Evolutionary conservation across 2,888 invertebrate species (phyloP), one percentile per base, ranked within the genome.

Genomic region (Pterostichus madidus): DNA sequence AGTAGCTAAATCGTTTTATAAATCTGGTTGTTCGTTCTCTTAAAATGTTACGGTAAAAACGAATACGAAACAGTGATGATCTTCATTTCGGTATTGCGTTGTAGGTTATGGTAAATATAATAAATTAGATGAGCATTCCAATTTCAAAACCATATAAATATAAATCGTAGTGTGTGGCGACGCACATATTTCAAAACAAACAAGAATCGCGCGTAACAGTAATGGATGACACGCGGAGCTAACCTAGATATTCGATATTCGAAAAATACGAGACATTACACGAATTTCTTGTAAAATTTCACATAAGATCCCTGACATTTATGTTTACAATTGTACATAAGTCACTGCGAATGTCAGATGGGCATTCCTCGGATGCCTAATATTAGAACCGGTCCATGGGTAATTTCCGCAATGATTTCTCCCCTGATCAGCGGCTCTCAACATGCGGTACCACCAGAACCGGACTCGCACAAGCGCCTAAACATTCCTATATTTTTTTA

Each of bases 251-350:
- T 68, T 80, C 24, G 46, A 61, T 78, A 39, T 80, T 80, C 13
- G 24, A 52, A 80, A 80, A 80, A 53, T 71, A 80, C 53, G 71
- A 71, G 52, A 56, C 80, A 80, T 80, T 71, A 80, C 80, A 71
- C 68, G 80, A 71, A 64, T 71, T 80, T 80, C 71, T 64, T 80
- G 80, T 80, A 80, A 71, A 80, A 80, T 80, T 80, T 80, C 80
- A 80, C 80, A 71, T 32, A 52, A 56, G 35, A 80, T 46, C 80
- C 80, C 80, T 80, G 80, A 80, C 80, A 80, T 80, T 80, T 80
- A 49, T 52, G 24, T 80, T 71, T 53, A 80, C 71, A 80, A 80
- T 80, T 80, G 71, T 80, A 64, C 52, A 64, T 49, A 75, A 52
- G 52, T 17, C 73, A 44, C 39, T 13, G 15, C 10, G 49, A 59